phyloP scores from a whole-genome alignment of 2,888 invertebrate species.

The Notodonta dromedarius region DNA sequence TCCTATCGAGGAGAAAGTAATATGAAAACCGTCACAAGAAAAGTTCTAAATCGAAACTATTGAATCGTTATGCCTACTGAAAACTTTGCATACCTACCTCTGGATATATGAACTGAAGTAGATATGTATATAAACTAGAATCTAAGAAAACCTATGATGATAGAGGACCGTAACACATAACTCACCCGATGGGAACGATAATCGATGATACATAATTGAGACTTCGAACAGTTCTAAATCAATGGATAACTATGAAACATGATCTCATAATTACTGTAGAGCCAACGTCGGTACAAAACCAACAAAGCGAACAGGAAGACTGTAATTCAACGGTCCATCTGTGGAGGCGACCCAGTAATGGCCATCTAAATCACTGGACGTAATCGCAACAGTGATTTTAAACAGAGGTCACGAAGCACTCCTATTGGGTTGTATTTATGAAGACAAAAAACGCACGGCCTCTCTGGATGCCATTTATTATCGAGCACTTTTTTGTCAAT shows the following conservation, averaged over 20 bases:
- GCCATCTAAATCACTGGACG: constrained; percentile 75
- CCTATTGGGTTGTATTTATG: constrained; percentile 69
- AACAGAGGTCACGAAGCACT: constrained; percentile 77
- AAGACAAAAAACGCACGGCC: constrained; percentile 64
- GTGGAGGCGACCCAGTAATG: constrained; percentile 72
- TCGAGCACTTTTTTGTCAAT: constrained; percentile 57
- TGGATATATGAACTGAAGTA: neutral
- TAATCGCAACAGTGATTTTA: constrained; percentile 77
- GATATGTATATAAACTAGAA: constrained; percentile 44
- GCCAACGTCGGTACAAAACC: constrained; percentile 69
- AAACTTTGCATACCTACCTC: too few relatives aligned
- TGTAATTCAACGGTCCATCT: constrained; percentile 77
- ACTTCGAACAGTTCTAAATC: constrained; percentile 75
- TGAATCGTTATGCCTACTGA: too few relatives aligned
- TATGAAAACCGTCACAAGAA: neutral
- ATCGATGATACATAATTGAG: constrained; percentile 78
- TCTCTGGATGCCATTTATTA: constrained; percentile 59
- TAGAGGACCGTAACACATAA: constrained; percentile 67
- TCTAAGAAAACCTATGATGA: constrained; percentile 60
- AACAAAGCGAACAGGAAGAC: constrained; percentile 73
- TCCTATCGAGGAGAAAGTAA: constrained; percentile 10
- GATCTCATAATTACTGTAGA: constrained; percentile 77
- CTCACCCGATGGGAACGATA: constrained; percentile 64
- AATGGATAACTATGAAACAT: constrained; percentile 78
- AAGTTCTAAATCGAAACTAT: too few relatives aligned